Percentiles rank a stretch among this genome's conserved stretches.
Conservation (phyloP, 1,140 invertebrate species). For the Drosophila nigrodunni region DNA sequence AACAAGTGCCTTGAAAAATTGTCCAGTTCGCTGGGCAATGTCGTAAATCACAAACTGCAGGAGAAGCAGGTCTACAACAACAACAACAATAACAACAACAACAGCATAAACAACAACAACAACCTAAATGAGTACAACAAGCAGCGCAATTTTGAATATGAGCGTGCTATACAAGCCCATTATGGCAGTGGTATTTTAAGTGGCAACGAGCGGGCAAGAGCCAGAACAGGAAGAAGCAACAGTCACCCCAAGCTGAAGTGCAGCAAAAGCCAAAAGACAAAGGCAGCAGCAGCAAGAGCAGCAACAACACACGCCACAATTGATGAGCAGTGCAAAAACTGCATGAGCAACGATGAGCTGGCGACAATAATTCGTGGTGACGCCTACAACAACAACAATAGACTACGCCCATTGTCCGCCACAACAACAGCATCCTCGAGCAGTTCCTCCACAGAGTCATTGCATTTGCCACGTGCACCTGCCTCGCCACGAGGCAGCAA, state of each 20-base stretch:
- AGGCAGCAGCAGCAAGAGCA: constrained; percentile 20
- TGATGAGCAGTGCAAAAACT: constrained; percentile 46
- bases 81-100: constrained; percentile 46
- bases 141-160: constrained; percentile 68
- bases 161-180: constrained; percentile 66
- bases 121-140: constrained; percentile 58
- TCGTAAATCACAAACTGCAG: constrained; percentile 73
- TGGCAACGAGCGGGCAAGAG: no score
- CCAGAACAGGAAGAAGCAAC: constrained; percentile 13
- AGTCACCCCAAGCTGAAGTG: constrained; percentile 32
- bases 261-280: constrained; percentile 54
- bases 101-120: constrained; percentile 35
- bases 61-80: constrained; percentile 68
- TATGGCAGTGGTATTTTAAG: constrained; percentile 43
- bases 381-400: constrained; percentile 27
- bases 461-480: constrained; percentile 44
- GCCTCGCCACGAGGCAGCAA: constrained; percentile 30
- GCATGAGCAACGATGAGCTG: constrained; percentile 76
- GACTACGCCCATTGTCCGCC: constrained; percentile 34
- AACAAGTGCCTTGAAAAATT: constrained; percentile 80
- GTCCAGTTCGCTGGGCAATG: constrained; percentile 73
- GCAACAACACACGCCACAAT: constrained; percentile 20
- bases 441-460: constrained; percentile 64
- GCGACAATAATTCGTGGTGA: constrained; percentile 68
- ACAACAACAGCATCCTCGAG: constrained; percentile 39